Evolutionary conservation across 2,797 vertebrate species (phyloP).

Genomic region (Intellagama lesueurii): DNA sequence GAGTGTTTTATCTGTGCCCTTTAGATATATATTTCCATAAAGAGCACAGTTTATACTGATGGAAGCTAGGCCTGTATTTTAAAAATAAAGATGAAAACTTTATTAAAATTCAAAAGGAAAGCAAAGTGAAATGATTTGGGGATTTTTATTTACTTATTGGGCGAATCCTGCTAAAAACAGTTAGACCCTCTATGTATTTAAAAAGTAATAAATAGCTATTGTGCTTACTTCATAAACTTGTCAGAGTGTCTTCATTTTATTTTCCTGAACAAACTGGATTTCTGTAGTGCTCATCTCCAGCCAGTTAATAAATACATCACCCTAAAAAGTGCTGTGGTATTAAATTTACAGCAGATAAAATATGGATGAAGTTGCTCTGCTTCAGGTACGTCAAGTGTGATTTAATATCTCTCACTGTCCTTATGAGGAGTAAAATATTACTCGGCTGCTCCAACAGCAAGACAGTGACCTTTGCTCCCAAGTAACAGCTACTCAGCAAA

Average conservation of each 20-base stretch:
- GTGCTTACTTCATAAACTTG: slow-evolving; percentile 96
- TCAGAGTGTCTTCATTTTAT: slow-evolving; percentile 92
- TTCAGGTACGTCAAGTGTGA: slow-evolving; percentile 96
- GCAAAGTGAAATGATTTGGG: slow-evolving; percentile 72
- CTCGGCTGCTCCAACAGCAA: slow-evolving; percentile 82
- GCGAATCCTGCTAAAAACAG: slow-evolving; percentile 80
- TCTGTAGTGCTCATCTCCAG: slow-evolving; percentile 81
- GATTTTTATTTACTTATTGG: slow-evolving; percentile 80
- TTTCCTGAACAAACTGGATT: slow-evolving; percentile 91
- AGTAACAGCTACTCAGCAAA: slow-evolving; percentile 91
- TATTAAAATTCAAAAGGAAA: slow-evolving; percentile 80
- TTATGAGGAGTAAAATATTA: slow-evolving; percentile 88
- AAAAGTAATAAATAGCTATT: slow-evolving; percentile 90
- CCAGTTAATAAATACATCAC: slow-evolving; percentile 98
- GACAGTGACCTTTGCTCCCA: slow-evolving; percentile 86
- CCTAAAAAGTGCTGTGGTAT: slow-evolving; percentile 94
- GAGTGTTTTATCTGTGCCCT: slow-evolving; percentile 60
- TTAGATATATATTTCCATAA: slow-evolving; percentile 70
- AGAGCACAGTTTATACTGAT: slow-evolving; percentile 56
- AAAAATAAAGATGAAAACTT: slow-evolving; percentile 74
- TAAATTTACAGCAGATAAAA: slow-evolving; percentile 92
- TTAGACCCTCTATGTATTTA: slow-evolving; percentile 77
- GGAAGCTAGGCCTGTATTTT: slow-evolving; percentile 52
- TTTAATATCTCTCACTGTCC: slow-evolving; percentile 92
- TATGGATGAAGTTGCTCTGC: slow-evolving; percentile 93